Evolutionary conservation across 1,140 invertebrate species (phyloP), one percentile per base, ranked within the genome.

Genomic region (Anagrus nilaparvatae): DNA sequence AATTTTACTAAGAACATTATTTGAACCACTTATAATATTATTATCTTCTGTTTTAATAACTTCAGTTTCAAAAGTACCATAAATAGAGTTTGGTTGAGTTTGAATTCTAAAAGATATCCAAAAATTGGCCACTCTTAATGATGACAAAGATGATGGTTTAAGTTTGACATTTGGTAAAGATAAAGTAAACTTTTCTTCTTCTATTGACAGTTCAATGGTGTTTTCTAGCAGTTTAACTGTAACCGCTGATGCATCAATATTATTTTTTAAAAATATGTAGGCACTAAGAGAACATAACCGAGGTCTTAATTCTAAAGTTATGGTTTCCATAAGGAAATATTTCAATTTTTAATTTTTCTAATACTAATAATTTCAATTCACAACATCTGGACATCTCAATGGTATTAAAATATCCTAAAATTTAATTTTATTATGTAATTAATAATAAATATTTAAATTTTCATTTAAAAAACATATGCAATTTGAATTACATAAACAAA

Each of bases 31-130:
- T n/a, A 23, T 31, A 14, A 40, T 51, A 2, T 38, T 42, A n/a
- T 51, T 32, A 17, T 59, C 30, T 42, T 58, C 47, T 12, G 51
- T 52, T 17, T 48, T 46, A 4, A 68, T 32, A 14, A 67, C 25
- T 51, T 64, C 59, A 5, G 56, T 58, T 40, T 49, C 47, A 27
- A 63, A 63, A 9, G 55, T 60, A 1, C 64, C 65, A 44, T 56
- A 59, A 21, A 49, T 28, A n/a, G 46, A 50, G 27, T 61, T 52
- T 4, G 49, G 55, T 20, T 48, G 52, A 19, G 57, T 66, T 53
- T 65, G 63, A 12, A 62, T 43, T 7, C 65, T 55, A 39, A 68
- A 65, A 13, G 53, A 63, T 27, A 68, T 56, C 63, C 63, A 68
- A 36, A 51, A 54, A 21, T 54, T 50, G 2, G 43, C 47, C 23